Percentiles rank a stretch among this genome's conserved stretches.
Evolutionary conservation across 2,797 vertebrate species (phyloP).

Genomic region (Apodemus agrarius): DNA sequence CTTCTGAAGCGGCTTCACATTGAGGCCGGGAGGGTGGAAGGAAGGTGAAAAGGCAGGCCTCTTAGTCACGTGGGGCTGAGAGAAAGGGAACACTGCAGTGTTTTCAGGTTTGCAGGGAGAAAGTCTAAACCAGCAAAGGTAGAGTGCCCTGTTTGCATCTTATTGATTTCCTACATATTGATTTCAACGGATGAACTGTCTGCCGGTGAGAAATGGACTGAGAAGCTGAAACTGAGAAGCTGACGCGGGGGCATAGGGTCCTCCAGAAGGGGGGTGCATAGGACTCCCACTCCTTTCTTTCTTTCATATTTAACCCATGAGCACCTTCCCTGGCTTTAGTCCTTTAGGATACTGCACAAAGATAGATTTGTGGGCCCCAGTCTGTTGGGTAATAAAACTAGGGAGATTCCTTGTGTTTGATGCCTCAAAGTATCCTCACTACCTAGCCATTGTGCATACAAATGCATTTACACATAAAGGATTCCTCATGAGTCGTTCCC

Average conservation of each 20-base stretch:
- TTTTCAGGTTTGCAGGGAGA: slow-evolving; percentile 70
- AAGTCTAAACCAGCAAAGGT: slow-evolving; percentile 73
- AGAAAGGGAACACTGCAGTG: slow-evolving; percentile 45
- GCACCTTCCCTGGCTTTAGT: neutral
- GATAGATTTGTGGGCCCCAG: neutral
- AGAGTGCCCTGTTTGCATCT: slow-evolving; percentile 84
- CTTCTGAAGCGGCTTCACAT: neutral
- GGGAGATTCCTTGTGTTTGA: neutral
- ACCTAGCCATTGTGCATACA: neutral
- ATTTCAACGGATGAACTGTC: slow-evolving; percentile 84
- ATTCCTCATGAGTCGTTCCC: neutral
- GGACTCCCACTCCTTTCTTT: slow-evolving; percentile 45
- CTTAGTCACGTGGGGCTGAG: neutral
- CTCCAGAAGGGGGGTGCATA: slow-evolving; percentile 33
- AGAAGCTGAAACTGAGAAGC: slow-evolving; percentile 48
- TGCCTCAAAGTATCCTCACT: neutral
- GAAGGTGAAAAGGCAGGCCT: slow-evolving; percentile 46
- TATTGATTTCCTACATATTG: slow-evolving; percentile 85
- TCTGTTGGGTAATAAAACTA: neutral
- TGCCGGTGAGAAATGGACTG: slow-evolving; percentile 77
- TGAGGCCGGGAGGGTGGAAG: neutral
- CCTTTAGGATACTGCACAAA: slow-evolving; percentile 3
- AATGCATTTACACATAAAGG: neutral
- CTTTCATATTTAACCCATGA: neutral
- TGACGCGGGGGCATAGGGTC: neutral